Conservation (phyloP, 2,888 invertebrate species). For the Molanna angustata region DNA sequence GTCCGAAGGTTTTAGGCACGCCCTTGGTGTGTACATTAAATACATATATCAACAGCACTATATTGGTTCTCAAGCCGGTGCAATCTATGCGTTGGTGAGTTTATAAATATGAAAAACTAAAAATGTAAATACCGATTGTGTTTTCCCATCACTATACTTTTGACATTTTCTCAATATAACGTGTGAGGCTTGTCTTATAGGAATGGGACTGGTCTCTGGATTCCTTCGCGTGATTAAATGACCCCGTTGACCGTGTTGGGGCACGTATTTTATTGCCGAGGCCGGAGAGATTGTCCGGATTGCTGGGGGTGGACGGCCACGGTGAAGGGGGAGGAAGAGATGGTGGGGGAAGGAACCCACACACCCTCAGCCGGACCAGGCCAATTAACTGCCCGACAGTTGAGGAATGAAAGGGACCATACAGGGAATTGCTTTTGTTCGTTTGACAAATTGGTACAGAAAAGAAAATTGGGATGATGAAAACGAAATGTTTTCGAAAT, state of each 20-base stretch:
- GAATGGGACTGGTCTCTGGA: constrained; percentile 35
- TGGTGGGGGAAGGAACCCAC: neutral
- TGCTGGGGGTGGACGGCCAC: constrained; percentile 16
- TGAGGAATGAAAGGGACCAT: constrained; percentile 1
- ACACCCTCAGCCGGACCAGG: constrained; percentile 5
- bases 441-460: too few relatives aligned
- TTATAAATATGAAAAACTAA: too few relatives aligned
- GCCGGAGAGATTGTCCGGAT: constrained; percentile 27
- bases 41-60: too few relatives aligned
- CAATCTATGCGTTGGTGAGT: too few relatives aligned
- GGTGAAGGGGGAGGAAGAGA: neutral
- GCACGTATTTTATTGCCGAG: constrained; percentile 36
- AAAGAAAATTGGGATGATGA: too few relatives aligned
- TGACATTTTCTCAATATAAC: constrained; percentile 3
- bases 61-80: too few relatives aligned
- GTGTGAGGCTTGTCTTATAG: constrained; percentile 7
- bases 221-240: constrained; percentile 57
- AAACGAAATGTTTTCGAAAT: too few relatives aligned
- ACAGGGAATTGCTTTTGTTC: neutral
- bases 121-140: too few relatives aligned
- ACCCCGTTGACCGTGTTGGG: constrained; percentile 46
- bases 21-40: too few relatives aligned
- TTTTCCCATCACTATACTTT: constrained; percentile 7
- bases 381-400: constrained; percentile 18
- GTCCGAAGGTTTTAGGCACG: too few relatives aligned